phyloP scores from a whole-genome alignment of 2,888 invertebrate species.

The Autographa pulchrina region DNA sequence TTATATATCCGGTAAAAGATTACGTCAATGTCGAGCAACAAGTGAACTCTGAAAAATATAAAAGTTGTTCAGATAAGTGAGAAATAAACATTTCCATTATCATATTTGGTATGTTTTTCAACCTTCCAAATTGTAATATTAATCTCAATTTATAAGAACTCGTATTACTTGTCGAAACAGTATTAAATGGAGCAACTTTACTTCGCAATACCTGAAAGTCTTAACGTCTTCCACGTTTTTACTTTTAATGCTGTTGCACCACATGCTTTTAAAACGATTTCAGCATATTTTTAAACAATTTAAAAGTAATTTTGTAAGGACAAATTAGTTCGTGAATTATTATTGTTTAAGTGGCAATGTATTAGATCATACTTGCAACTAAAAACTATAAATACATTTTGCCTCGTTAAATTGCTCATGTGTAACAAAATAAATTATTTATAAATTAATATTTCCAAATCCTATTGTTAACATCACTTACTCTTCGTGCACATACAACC shows the following conservation, averaged over 20 bases:
- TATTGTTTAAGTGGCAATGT: background rate
- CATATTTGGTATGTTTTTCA: slow-evolving; percentile 17
- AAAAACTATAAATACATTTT: too few relatives aligned
- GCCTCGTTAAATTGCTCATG: too few relatives aligned
- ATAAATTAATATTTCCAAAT: too few relatives aligned
- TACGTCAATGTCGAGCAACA: slow-evolving; percentile 26
- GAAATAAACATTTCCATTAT: slow-evolving; percentile 18
- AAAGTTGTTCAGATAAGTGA: slow-evolving; percentile 50
- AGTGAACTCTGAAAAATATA: slow-evolving; percentile 17
- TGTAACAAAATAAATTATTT: too few relatives aligned
- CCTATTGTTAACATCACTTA: too few relatives aligned
- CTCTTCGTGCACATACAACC: too few relatives aligned
- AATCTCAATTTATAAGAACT: slow-evolving; percentile 25
- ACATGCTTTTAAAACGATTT: slow-evolving; percentile 32
- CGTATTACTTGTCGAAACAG: slow-evolving; percentile 30
- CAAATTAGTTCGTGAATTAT: background rate
- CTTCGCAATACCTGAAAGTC: slow-evolving; percentile 45
- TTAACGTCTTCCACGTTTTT: slow-evolving; percentile 30
- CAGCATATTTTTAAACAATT: slow-evolving; percentile 5
- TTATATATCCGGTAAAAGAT: background rate
- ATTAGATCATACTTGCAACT: background rate
- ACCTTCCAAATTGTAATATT: slow-evolving; percentile 24
- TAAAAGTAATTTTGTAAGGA: background rate
- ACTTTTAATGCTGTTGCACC: slow-evolving; percentile 25
- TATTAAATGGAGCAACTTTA: slow-evolving; percentile 31